Conservation (phyloP, 2,113 vertebrate genomes). For the Terrapene triunguis region DNA sequence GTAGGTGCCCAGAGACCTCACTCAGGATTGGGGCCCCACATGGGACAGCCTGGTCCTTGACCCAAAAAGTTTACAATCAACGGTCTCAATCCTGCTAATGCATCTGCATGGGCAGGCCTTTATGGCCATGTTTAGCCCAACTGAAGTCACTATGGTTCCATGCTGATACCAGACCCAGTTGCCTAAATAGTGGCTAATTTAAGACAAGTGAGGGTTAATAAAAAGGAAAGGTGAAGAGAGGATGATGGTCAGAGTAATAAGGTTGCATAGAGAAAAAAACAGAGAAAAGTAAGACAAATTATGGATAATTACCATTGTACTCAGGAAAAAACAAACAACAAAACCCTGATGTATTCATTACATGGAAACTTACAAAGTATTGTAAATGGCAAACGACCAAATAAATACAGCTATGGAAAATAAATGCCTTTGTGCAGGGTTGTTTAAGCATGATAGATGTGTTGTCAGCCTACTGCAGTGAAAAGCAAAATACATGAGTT, state of each 20-base stretch:
- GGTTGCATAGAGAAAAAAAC: background rate
- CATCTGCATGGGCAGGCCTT: background rate
- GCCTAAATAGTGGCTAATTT: background rate
- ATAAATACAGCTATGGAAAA: conserved; percentile 28
- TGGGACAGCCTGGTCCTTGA: background rate
- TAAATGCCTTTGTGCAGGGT: conserved; percentile 58
- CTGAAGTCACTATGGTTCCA: background rate
- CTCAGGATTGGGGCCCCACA: background rate
- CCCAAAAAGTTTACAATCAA: background rate
- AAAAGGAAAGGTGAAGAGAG: background rate
- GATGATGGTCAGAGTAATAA: background rate
- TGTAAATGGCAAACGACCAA: background rate
- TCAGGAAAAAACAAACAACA: background rate
- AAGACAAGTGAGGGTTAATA: background rate
- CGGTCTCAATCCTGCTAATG: background rate
- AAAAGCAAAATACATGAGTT: conserved; percentile 68
- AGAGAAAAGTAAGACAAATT: background rate
- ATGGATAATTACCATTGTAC: background rate
- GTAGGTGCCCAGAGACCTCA: background rate
- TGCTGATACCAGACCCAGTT: background rate
- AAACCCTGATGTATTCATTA: background rate
- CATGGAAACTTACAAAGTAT: background rate
- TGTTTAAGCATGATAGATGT: conserved; percentile 69
- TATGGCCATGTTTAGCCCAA: background rate
- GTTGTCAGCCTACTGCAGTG: conserved; percentile 59